These are phyloP conservation scores for Hypsopygia costalis DNA, from an alignment of 2,888 invertebrate genomes.

Conservation along the genomic window DNA sequence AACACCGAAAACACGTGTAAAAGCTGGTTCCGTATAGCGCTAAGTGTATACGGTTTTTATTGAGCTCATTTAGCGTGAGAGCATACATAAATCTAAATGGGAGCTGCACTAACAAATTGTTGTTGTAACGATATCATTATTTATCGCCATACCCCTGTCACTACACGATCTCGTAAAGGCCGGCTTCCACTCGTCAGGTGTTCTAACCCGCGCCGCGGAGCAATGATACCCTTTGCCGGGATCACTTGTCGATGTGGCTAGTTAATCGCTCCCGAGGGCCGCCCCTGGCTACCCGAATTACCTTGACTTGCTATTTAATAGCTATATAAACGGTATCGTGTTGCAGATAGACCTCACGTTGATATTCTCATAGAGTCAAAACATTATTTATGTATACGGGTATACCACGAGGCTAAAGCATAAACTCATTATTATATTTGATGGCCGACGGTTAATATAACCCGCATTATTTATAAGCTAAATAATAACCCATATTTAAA, in stretches of 20 bases:
- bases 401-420: too few relatives aligned
- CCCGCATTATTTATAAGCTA: too few relatives aligned
- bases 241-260: conserved; percentile 28
- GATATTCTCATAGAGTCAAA: too few relatives aligned
- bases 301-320: conserved; percentile 10
- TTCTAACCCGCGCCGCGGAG: conserved; percentile 24
- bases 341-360: background rate
- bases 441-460: too few relatives aligned
- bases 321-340: conserved; percentile 9
- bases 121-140: conserved; percentile 38
- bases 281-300: conserved; percentile 28
- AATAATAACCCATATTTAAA: too few relatives aligned
- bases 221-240: conserved; percentile 9
- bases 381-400: too few relatives aligned
- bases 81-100: conserved; percentile 19
- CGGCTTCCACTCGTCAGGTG: conserved; percentile 28
- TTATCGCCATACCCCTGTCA: conserved; percentile 41
- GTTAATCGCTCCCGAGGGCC: conserved; percentile 35
- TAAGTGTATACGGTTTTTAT: conserved; percentile 15
- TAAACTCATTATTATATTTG: too few relatives aligned
- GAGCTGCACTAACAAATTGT: conserved; percentile 35
- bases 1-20: background rate
- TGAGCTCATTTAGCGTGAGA: conserved; percentile 16
- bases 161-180: conserved; percentile 25
- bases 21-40: conserved; percentile 3